A percentile compares a stretch with the other conserved stretches of the same genome.
Evolutionary conservation across 2,888 invertebrate species (phyloP).

Genomic region (Gryllus longicercus): DNA sequence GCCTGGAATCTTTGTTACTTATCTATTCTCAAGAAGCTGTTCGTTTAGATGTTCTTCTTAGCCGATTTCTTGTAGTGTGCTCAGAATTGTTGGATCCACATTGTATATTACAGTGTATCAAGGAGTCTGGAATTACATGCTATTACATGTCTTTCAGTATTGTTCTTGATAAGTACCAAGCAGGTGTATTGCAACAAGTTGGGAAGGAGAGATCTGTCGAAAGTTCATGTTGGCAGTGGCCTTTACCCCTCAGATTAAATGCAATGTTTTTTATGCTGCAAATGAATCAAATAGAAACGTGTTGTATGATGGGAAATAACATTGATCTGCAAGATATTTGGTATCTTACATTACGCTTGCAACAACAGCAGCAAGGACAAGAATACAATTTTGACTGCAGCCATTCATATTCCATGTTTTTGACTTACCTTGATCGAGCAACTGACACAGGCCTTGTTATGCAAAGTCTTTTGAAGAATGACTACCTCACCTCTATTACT

Average conservation of each 20-base stretch:
- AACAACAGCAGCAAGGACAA: constrained; percentile 44
- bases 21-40: constrained; percentile 39
- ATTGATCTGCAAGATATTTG: constrained; percentile 32
- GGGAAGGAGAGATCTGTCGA: constrained; percentile 34
- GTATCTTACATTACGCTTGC: constrained; percentile 36
- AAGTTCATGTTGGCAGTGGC: constrained; percentile 42
- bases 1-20: constrained; percentile 26
- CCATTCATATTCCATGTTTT: constrained; percentile 27
- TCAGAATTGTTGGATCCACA: constrained; percentile 41
- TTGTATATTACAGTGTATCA: constrained; percentile 39
- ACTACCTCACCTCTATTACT: constrained; percentile 26
- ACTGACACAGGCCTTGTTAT: constrained; percentile 19
- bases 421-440: constrained; percentile 27
- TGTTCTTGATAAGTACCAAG: constrained; percentile 41
- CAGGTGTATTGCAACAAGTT: constrained; percentile 41
- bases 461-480: constrained; percentile 21
- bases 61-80: constrained; percentile 44
- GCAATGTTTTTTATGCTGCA: constrained; percentile 42
- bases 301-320: constrained; percentile 39
- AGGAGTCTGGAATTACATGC: constrained; percentile 39
- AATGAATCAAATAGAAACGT: constrained; percentile 41
- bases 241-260: constrained; percentile 42
- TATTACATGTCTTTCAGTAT: constrained; percentile 41
- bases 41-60: constrained; percentile 43
- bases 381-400: background rate